phyloP scores from a whole-genome alignment of 1,140 invertebrate species.

The Aphis gossypii region DNA sequence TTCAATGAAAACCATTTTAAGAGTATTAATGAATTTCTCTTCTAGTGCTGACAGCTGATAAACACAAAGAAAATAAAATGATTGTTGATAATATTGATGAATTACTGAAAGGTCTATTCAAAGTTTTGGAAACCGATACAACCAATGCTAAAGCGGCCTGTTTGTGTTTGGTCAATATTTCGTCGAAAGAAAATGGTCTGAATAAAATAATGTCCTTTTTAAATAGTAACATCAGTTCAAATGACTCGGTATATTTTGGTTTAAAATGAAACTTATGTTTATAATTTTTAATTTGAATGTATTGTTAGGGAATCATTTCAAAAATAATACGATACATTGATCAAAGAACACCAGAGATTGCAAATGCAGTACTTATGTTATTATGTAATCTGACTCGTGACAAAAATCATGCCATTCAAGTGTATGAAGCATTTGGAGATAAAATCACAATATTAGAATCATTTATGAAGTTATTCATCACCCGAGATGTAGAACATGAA shows the following conservation, averaged over 20 bases:
- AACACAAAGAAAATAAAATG: neutral
- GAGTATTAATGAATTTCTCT: neutral
- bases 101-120: neutral
- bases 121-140: neutral
- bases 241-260: neutral
- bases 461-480: slow-evolving; percentile 33
- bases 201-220: slow-evolving; percentile 24
- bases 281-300: slow-evolving; percentile 7
- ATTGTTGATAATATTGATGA: neutral
- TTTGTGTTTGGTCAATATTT: slow-evolving; percentile 50
- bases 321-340: slow-evolving; percentile 1
- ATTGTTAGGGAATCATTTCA: slow-evolving; percentile 34
- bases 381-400: slow-evolving; percentile 53
- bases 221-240: neutral
- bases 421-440: slow-evolving; percentile 44
- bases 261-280: neutral
- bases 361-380: slow-evolving; percentile 35
- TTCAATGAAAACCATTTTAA: no score
- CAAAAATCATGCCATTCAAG: slow-evolving; percentile 7
- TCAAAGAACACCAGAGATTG: neutral
- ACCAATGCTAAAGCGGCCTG: neutral
- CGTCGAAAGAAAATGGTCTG: slow-evolving; percentile 24
- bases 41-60: neutral
- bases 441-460: slow-evolving; percentile 33
- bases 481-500: neutral